Base-by-base conservation (phyloP, 2,797 vertebrate species). In the Tangara arthus region DNA sequence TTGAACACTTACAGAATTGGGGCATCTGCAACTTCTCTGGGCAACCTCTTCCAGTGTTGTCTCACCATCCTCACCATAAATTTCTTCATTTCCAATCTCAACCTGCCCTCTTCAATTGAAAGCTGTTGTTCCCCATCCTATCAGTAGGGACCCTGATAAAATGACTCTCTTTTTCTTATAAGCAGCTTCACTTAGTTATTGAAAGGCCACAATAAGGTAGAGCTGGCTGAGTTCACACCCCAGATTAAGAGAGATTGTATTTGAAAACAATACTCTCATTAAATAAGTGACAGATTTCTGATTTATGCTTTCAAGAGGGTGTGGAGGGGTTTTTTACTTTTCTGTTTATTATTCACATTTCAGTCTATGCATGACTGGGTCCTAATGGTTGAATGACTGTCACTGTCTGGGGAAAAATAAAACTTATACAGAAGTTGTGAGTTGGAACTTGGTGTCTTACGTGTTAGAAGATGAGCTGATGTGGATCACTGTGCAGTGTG, bases 111-210 rank as follows among this genome's bases (percentile, higher is more conserved):
- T 53, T 30, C 28, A 30, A 2, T 1, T 71, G 20, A 76, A 87
- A 69, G 34, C 4, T 8, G 6, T 26, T 81, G 6, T 11, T 4
- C 3, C 26, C 52, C 5, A 1, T 70, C 28, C 19, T 15, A 1
- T 77, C 14, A 39, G 18, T 47, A 10, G 1, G 16, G 42, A 10
- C 11, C 9, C 9, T 59, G 11, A 41, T 42, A 37, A 83, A 70
- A 70, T 27, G 2, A 41, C 1, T 63, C 4, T 9, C 17, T 53
- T 22, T 41, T 55, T 47, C 10, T 52, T 41, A 22, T 3, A n/a
- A 52, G n/a, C 56, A 75, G 4, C 1, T 16, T 4, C 2, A 5
- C 9, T 32, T 46, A 34, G 27, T 7, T 64, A 30, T 13, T 59
- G 17, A 69, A 60, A 49, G 52, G 12, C 53, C 30, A 14, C n/a